Base-by-base conservation (phyloP, 2,888 invertebrate genomes). In the Ferdinandea cuprea region DNA sequence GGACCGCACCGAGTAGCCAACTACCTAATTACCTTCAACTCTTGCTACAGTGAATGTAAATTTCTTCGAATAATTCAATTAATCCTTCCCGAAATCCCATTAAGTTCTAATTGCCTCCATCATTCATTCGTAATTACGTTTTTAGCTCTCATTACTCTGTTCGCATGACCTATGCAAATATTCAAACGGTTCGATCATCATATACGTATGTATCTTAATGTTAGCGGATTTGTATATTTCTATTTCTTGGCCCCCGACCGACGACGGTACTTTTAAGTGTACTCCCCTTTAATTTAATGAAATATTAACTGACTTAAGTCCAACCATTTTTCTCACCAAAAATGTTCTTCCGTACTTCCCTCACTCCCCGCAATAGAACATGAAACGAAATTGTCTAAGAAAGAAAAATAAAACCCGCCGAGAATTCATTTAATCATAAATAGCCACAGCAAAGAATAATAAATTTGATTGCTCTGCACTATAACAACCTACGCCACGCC, bases 381-480 rank as follows among this genome's bases (percentile, higher is more conserved):
- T 71, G 50, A 50, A 50, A 42, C 48, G 40, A 25, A 50, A 71
- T 50, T 71, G 71, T 37, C 50, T 42, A 59, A 15, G 21, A 28
- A 32, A 37, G 21, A 13, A 69, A 46, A 46, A 44, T 32, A 54
- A 25, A 25, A 52, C 42, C 25, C 30, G 28, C 25, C 9, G 44
- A 44, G 40, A 25, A 58, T 61, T 13, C 48, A 65, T 56, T 71
- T 50, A 65, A 58, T 30, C 63, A 56, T 71, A 56, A 65, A 65
- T 35, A 44, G 32, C 71, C 59, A n/a, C n/a, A 40, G 52, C 44
- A 65, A 59, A 52, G 59, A 58, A 52, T 46, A 58, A 59, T 46
- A 65, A n/a, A 56, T 50, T 65, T 71, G 71, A 77, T 77, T 32
- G 54, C 48, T 15, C 68, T 37, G 9, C 59, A 19, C 37, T 15